A percentile compares a stretch with the other conserved stretches of the same genome.
Evolutionary conservation across 2,888 invertebrate genomes (phyloP).

Genomic region (Drosophila formosana): DNA sequence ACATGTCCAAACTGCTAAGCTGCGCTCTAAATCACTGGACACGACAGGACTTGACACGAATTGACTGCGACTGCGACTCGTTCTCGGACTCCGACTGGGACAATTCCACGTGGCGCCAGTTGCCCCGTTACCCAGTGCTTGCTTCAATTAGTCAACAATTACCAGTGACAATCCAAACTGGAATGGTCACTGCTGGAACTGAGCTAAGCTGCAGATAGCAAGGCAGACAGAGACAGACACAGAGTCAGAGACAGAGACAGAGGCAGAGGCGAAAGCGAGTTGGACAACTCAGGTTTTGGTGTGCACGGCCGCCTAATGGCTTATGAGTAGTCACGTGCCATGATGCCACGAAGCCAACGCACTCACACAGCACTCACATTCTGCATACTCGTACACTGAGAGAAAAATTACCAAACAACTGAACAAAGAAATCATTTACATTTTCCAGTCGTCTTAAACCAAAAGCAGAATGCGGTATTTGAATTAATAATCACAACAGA

Average conservation of each 20-base stretch:
- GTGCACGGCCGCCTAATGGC: slow-evolving; percentile 65
- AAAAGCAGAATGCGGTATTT: no score
- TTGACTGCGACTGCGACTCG: slow-evolving; percentile 32
- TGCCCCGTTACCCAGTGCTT: slow-evolving; percentile 25
- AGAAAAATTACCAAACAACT: neutral
- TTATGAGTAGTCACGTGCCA: slow-evolving; percentile 79
- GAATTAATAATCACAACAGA: no score
- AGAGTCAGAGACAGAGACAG: no score
- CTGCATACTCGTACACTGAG: neutral
- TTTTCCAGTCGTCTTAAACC: no score
- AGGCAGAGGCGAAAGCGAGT: neutral
- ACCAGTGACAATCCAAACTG: slow-evolving; percentile 69
- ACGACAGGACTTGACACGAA: slow-evolving; percentile 64
- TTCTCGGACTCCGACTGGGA: slow-evolving; percentile 6
- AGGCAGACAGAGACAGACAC: no score
- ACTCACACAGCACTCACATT: slow-evolving; percentile 25
- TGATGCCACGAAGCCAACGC: slow-evolving; percentile 56
- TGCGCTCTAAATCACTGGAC: slow-evolving; percentile 76
- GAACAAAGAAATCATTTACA: no score
- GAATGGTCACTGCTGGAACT: slow-evolving; percentile 40
- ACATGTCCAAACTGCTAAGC: slow-evolving; percentile 77
- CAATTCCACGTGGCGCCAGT: neutral
- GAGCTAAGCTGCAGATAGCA: neutral
- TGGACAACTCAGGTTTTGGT: slow-evolving; percentile 45
- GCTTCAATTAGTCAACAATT: slow-evolving; percentile 77